Evolutionary conservation across 1,140 invertebrate genomes (phyloP), one percentile per base, ranked within the genome.

Genomic region (Drosophila aff.): DNA sequence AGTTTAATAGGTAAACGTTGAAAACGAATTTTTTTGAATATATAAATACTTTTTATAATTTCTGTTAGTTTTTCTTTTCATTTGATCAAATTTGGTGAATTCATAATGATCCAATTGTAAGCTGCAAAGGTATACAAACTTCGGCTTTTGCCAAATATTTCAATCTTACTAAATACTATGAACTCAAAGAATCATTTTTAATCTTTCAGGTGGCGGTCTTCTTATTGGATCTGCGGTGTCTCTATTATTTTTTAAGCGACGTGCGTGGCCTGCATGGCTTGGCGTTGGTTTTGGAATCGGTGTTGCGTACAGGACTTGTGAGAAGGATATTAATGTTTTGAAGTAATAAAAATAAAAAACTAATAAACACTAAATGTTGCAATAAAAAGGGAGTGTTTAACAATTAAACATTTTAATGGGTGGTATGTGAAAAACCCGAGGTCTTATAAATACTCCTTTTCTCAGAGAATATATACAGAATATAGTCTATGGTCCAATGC

Each of bases 261-360:
- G 95, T 93, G 93, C 94, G 66, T 97, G 96, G 96, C 96, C 96
- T 6, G 93, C 96, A 26, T 94, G 96, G 81, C 93, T 95, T 33
- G 96, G 96, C 26, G 94, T 95, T 73, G 96, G 96, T 38, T 95
- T 97, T 92, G 96, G 96, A 21, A 93, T 96, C 79, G 96, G 96
- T 50, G 94, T 96, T 89, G 96, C 96, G 63, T 97, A 96, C 93
- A 95, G 95, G 62, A 96, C 96, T 92, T 97, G 96, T 93, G 95
- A 97, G 93, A 94, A 94, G 79, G 94, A 95, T 44, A 82, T 96
- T 41, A 96, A 95, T 66, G 85, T 53, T 46, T 53, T 81, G 16
- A 85, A 85, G 55, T 85, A 53, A 78, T 76, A 13, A n/a, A 13
- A 15, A 60, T 38, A 31, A 16, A 16, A 26, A 33, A 18, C 6